Evolutionary conservation across 2,888 invertebrate species (phyloP).

Genomic region (Coenonympha arcania): DNA sequence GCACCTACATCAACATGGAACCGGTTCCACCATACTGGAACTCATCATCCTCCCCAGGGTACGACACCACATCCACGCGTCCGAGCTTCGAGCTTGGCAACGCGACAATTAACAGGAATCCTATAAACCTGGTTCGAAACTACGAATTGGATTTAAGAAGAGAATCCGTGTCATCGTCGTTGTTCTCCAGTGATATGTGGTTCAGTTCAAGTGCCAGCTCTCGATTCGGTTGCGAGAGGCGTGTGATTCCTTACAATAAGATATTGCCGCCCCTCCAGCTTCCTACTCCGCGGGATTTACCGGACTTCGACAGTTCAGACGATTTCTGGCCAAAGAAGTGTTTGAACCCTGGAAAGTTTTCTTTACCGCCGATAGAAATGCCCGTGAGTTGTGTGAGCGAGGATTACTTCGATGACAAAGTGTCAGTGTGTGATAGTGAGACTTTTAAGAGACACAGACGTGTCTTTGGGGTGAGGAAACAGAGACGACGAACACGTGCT

Average conservation of each 20-base stretch:
- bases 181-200: slow-evolving; percentile 51
- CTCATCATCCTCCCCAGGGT: slow-evolving; percentile 43
- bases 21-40: slow-evolving; percentile 41
- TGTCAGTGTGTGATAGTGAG: slow-evolving; percentile 28
- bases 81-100: slow-evolving; percentile 39
- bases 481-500: slow-evolving; percentile 30
- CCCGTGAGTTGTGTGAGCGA: slow-evolving; percentile 33
- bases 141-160: slow-evolving; percentile 33
- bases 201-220: slow-evolving; percentile 43
- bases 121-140: slow-evolving; percentile 36
- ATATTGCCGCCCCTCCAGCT: slow-evolving; percentile 54
- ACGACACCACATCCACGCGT: slow-evolving; percentile 32
- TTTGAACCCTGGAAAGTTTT: slow-evolving; percentile 31
- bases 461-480: slow-evolving; percentile 27
- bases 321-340: slow-evolving; percentile 47
- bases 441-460: slow-evolving; percentile 22
- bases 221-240: slow-evolving; percentile 34
- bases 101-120: slow-evolving; percentile 39
- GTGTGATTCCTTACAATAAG: slow-evolving; percentile 43
- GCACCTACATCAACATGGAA: slow-evolving; percentile 50
- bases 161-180: slow-evolving; percentile 45
- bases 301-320: slow-evolving; percentile 35
- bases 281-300: slow-evolving; percentile 41
- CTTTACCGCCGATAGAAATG: slow-evolving; percentile 40
- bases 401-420: slow-evolving; percentile 22